These are phyloP conservation scores for Druon quercuslanigerum DNA, from an alignment of 1,140 invertebrate genomes.

Conservation along the genomic window DNA sequence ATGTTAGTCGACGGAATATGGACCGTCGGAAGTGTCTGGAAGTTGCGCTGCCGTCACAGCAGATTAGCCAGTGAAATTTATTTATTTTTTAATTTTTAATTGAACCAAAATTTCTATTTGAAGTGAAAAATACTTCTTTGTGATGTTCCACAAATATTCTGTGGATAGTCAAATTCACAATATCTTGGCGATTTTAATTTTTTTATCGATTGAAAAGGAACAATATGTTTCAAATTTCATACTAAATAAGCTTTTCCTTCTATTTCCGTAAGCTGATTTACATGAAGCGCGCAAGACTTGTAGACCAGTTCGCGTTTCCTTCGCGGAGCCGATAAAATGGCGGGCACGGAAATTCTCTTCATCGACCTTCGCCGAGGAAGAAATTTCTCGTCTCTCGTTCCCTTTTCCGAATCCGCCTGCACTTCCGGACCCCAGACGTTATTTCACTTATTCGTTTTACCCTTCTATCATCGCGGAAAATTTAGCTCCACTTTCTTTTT, in stretches of 20 bases:
- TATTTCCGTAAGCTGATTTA: slow-evolving; percentile 60
- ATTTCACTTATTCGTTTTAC: slow-evolving; percentile 13
- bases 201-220: background rate
- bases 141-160: background rate
- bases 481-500: slow-evolving; percentile 11
- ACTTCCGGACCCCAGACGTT: slow-evolving; percentile 8
- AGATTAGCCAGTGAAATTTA: no score
- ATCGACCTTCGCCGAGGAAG: slow-evolving; percentile 29
- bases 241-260: slow-evolving; percentile 42
- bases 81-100: background rate
- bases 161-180: background rate
- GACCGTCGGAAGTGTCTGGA: no score
- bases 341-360: slow-evolving; percentile 59
- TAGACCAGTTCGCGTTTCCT: slow-evolving; percentile 52
- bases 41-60: no score
- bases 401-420: slow-evolving; percentile 19
- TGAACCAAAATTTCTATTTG: background rate
- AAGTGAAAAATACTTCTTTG: no score
- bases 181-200: background rate
- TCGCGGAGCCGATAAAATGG: slow-evolving; percentile 65
- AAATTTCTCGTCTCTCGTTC: slow-evolving; percentile 20
- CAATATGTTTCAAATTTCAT: background rate
- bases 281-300: slow-evolving; percentile 59
- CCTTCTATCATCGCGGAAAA: slow-evolving; percentile 16
- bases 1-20: background rate